Evolutionary conservation across 2,113 vertebrate genomes (phyloP).

Genomic region (Puma concolor): DNA sequence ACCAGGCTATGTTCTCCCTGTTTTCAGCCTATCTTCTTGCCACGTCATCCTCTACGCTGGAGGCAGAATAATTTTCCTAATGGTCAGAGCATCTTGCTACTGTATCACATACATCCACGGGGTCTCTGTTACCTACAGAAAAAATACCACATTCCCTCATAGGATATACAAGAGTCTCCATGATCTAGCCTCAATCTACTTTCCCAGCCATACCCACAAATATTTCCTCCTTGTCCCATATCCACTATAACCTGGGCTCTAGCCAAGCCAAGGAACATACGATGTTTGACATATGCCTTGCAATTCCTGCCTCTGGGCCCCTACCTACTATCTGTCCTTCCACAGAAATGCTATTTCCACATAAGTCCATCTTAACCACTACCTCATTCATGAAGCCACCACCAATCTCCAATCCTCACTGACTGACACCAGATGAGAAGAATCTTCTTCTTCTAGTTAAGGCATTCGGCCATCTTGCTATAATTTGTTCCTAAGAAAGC

Average conservation of each 20-base stretch:
- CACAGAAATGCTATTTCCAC: neutral
- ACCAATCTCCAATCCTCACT: neutral
- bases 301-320: neutral
- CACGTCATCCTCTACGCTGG: neutral
- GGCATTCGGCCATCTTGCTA: neutral
- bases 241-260: too few species aligned
- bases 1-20: neutral
- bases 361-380: neutral
- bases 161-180: neutral
- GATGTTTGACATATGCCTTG: too few species aligned
- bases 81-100: neutral
- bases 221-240: neutral
- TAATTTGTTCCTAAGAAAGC: neutral
- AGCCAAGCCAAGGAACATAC: rapidly evolving
- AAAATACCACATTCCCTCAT: neutral
- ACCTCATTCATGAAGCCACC: neutral
- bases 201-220: neutral
- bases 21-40: neutral
- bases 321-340: neutral
- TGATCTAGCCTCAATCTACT: neutral
- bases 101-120: neutral
- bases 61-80: neutral
- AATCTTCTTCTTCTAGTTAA: neutral
- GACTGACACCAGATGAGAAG: neutral
- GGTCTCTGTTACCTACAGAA: neutral